Conservation (phyloP, 2,888 invertebrate species). For the Drosophila vallismaia region DNA sequence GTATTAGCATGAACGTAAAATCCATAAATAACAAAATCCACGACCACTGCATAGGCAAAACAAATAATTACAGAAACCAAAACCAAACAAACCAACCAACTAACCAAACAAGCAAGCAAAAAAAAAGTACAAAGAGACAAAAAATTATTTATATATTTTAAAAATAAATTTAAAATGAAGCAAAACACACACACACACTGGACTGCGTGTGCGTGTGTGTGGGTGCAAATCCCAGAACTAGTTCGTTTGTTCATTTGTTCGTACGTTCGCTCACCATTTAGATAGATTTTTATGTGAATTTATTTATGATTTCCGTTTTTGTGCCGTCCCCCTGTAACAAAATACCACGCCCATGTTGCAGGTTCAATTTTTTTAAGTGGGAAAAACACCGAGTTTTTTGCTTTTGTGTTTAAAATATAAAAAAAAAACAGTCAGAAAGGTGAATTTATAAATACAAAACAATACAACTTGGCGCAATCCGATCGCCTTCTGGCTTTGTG, state of each 20-base stretch:
- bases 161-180: constrained; percentile 28
- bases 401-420: constrained; percentile 35
- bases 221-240: constrained; percentile 36
- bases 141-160: constrained; percentile 3
- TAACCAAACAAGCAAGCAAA: constrained; percentile 13
- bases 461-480: constrained; percentile 32
- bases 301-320: constrained; percentile 50
- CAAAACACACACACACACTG: constrained; percentile 26
- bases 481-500: constrained; percentile 66
- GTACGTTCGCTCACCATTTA: constrained; percentile 42
- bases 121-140: constrained; percentile 1
- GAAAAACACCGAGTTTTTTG: constrained; percentile 31
- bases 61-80: constrained; percentile 47
- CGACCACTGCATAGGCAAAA: constrained; percentile 16
- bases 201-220: constrained; percentile 38
- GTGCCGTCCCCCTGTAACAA: constrained; percentile 75
- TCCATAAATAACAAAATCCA: constrained; percentile 49
- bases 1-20: constrained; percentile 75
- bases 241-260: constrained; percentile 43
- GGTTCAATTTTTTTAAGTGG: constrained; percentile 47
- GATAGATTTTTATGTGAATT: constrained; percentile 33
- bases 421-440: constrained; percentile 9
- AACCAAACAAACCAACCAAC: constrained; percentile 17
- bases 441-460: constrained; percentile 38
- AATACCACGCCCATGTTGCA: constrained; percentile 56